Conservation (phyloP, 2,113 vertebrate species). For the Zosterops borbonicus region DNA sequence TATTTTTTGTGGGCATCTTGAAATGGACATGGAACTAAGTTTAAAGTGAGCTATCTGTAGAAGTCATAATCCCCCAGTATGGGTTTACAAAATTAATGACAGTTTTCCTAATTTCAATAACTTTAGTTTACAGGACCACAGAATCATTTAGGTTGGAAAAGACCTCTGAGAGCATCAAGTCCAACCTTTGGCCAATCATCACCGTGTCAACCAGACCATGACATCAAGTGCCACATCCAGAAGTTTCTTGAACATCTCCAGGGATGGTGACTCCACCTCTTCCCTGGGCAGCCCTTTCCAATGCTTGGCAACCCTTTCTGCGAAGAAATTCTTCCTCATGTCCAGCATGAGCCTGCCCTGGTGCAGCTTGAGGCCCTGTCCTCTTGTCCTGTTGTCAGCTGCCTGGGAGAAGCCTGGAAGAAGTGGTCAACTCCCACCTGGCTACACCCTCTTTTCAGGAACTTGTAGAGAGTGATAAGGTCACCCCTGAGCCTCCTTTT, state of each 20-base stretch:
- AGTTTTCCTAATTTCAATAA: background rate
- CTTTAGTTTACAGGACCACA: background rate
- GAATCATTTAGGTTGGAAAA: background rate
- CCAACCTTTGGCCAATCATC: background rate
- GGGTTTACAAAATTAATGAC: background rate
- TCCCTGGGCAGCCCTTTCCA: background rate
- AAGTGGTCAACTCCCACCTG: background rate
- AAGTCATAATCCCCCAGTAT: background rate
- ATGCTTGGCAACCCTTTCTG: background rate
- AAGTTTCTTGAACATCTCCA: background rate
- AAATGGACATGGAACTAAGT: background rate
- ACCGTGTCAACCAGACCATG: accelerated
- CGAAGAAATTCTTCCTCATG: background rate
- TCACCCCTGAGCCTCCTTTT: background rate
- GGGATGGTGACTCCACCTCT: background rate
- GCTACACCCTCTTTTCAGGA: background rate
- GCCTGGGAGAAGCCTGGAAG: background rate
- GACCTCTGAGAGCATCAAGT: accelerated
- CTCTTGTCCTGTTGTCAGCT: background rate
- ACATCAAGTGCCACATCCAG: background rate
- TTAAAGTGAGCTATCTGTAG: background rate
- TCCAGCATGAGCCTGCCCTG: background rate
- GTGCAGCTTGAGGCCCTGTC: background rate
- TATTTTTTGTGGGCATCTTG: background rate
- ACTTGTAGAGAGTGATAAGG: background rate